Base-by-base conservation (phyloP, 2,888 invertebrate species). In the Colletes collaris region DNA sequence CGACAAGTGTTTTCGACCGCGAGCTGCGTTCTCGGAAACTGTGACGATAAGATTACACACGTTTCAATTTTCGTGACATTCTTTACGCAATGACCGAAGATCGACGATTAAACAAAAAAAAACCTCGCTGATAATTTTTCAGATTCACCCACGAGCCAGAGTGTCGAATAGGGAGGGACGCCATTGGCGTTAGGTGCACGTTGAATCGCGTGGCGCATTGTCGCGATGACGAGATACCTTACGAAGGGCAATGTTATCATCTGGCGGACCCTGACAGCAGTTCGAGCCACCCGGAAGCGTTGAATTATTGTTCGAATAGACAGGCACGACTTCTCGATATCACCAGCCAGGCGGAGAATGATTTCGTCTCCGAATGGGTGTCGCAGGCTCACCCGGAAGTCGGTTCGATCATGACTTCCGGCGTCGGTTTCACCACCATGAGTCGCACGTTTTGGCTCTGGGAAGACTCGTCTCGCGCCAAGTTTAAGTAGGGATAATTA, bases 281-380 rank as follows among this genome's bases (percentile, higher is more conserved):
- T 1, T 88, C 93, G 46, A 93, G 91, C 79, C 93, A 93, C 74
- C 91, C 88, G n/a, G 93, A 94, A 84, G 94, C 94, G 10, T 83
- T 92, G 72, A 87, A 91, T 3, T 93, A 93, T 66, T 95, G 95
- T 83, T 84, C 89, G 19, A 77, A 82, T 77, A 92, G 87, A 82
- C 93, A 93, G n/a, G 93, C 94, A 0, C 90, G 92, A 55, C 91
- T 95, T 50, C 87, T 94, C 10, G 93, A 93, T 75, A 92, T 95
- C 68, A 91, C 92, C 49, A 92, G 92, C n/a, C 93, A 94, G 89
- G 90, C 90, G 50, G 95, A 95, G 87, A 95, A 94, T 86, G 93
- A 95, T 88, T 95, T 95, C 85, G 81, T 95, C 27, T 95, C 95
- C 10, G 94, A 94, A 82, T 93, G 94, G 92, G 86, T 95, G 69